Conservation (phyloP, 2,113 vertebrate genomes). For the Orthonyx spaldingii region DNA sequence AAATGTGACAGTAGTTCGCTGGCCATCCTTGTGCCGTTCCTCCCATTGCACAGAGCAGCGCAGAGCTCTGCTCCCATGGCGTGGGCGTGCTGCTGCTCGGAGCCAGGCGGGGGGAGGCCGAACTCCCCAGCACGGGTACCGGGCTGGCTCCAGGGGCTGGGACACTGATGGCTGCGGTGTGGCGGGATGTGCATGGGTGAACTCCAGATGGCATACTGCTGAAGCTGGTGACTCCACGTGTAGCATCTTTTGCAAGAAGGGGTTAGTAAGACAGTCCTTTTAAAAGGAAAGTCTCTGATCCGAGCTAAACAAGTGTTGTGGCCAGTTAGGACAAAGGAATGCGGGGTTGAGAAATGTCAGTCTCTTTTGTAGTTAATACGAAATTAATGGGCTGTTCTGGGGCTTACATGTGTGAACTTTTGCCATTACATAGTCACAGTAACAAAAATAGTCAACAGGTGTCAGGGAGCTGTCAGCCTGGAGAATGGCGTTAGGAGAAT, state of each 20-base stretch:
- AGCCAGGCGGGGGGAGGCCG: not conserved
- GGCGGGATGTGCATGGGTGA: not conserved
- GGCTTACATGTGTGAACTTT: not conserved
- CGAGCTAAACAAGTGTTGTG: not conserved
- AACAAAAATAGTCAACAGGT: not conserved
- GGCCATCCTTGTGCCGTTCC: not conserved
- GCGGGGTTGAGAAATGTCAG: not conserved
- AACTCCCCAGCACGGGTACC: rapidly evolving
- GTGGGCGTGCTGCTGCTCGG: not conserved
- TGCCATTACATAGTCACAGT: not conserved
- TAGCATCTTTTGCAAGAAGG: not conserved
- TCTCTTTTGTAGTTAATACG: not conserved
- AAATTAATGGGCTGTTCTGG: not conserved
- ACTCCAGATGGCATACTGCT: not conserved
- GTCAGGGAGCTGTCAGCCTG: not conserved
- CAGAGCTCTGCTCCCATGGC: not conserved
- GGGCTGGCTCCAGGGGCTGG: rapidly evolving
- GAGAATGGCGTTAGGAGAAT: not conserved
- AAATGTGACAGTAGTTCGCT: not conserved
- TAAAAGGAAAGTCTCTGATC: not conserved
- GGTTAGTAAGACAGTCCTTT: not conserved
- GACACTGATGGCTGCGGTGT: not conserved
- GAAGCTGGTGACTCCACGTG: not conserved
- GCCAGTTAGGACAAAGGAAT: not conserved
- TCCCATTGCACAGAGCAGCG: not conserved